Base-by-base conservation (phyloP, 2,113 vertebrate genomes). In the Megalops atlanticus region DNA sequence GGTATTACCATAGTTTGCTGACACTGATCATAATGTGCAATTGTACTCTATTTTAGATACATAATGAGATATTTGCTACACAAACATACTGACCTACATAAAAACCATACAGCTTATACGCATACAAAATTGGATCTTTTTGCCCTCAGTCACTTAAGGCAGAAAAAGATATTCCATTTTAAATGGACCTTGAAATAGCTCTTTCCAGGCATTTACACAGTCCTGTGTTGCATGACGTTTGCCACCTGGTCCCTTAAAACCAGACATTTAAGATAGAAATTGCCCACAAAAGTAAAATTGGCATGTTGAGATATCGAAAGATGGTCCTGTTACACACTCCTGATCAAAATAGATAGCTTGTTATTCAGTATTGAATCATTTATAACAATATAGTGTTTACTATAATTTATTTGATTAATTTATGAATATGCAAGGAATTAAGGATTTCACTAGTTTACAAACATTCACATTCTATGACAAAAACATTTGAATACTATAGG, bases 111-210 rank as follows among this genome's bases (percentile, higher is more conserved):
- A 45, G 43, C 52, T n/a, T 3, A 64, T 64, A 31, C 31, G 24
- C n/a, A 64, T 64, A n/a, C 6, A 58, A 58, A n/a, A 58, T 24
- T 11, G 8, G 24, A 31, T 24, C n/a, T 27, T 64, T 64, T 64
- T 64, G 24, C 58, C 58, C 58, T 64, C 11, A 10, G 58, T 11
- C 58, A 64, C 27, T 10, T n/a, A 64, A 64, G 8, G 58, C n/a
- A 64, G 58, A 64, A 31, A 31, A 31, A 64, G n/a, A 31, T 64
- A 64, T 64, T 64, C 58, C 58, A 27, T 64, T 31, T 64, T 31
- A 64, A 64, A 64, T 64, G 58, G n/a, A 64, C 58, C 58, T 64
- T 64, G 58, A 64, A 64, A 64, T 64, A 27, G 24, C 58, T 31
- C n/a, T 64, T 64, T n/a, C n/a, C 58, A 64, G 18, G 31, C 58